Percentiles rank a stretch among this genome's conserved stretches.
Evolutionary conservation across 2,888 invertebrate species (phyloP).

Genomic region (Netelia melanura): DNA sequence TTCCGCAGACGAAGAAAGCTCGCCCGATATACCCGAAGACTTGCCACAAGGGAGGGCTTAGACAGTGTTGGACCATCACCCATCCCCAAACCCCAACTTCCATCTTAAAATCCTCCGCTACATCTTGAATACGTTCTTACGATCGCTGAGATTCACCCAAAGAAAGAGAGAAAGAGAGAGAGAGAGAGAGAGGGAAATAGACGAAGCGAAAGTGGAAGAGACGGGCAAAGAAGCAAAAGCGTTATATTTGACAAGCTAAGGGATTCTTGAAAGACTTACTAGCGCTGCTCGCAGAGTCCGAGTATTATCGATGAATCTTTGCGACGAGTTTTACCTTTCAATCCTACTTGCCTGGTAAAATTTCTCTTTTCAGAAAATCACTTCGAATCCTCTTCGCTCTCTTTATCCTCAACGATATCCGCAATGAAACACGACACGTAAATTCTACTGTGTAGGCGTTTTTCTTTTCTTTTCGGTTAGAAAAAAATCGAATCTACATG

Average conservation of each 20-base stretch:
- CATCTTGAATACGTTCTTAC: constrained; percentile 45
- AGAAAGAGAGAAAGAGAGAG: constrained; percentile 46
- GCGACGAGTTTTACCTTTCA: constrained; percentile 38
- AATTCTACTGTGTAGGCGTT: neutral
- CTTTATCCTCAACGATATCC: constrained; percentile 1
- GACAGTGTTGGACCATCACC: constrained; percentile 47
- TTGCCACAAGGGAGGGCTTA: constrained; percentile 53
- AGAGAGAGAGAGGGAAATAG: constrained; percentile 49
- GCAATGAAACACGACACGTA: neutral
- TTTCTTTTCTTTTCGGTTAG: neutral
- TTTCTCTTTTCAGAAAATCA: constrained; percentile 49
- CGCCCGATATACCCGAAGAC: constrained; percentile 39
- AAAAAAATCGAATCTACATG: neutral
- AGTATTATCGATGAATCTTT: constrained; percentile 59
- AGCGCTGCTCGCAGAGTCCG: constrained; percentile 35
- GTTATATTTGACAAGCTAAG: constrained; percentile 67
- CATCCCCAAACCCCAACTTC: constrained; percentile 26
- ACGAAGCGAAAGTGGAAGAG: constrained; percentile 42
- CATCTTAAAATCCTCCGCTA: constrained; percentile 30
- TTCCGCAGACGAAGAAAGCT: constrained; percentile 75
- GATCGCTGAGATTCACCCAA: constrained; percentile 29
- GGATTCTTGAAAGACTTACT: constrained; percentile 60
- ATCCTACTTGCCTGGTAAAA: constrained; percentile 20
- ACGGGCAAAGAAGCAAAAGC: constrained; percentile 44
- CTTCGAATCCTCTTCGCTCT: constrained; percentile 31